Evolutionary conservation across 2,888 invertebrate species (phyloP), one percentile per base, ranked within the genome.

Genomic region (Apotomis capreana): DNA sequence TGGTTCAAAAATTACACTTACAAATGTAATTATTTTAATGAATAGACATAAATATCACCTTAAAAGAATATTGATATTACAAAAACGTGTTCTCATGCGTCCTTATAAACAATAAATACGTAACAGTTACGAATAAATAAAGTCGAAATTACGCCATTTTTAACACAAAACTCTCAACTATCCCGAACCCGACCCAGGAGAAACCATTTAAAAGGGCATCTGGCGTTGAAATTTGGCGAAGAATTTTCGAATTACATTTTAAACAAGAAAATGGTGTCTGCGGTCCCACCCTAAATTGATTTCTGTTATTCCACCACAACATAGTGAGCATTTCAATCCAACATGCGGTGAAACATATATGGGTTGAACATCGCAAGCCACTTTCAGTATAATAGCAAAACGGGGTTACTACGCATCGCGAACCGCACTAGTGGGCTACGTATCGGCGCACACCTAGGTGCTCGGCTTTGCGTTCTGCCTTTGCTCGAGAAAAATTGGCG

Each of bases 221-320:
- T 40, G 26, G 26, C 57, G 57, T 71, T 26, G 40, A 68, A 68
- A 58, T 68, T 46, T 52, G 26, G 51, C 12, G 62, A 52, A 58
- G 71, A 72, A 72, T 72, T 71, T 71, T 68, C 58, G 58, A 62
- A 72, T 72, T 68, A 68, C 62, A 52, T 44, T 52, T 40, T 13
- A 57, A 68, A 58, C 62, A 62, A 62, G 68, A 68, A 68, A 68
- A 68, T 59, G 12, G 68, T 49, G 58, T 61, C 62, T 71, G 71
- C 68, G 71, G 71, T 68, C 40, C 13, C 37, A 68, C 44, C 71
- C 51, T 55, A 63, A 62, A 72, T 63, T 62, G 68, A 58, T 68
- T 61, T 67, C 52, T 52, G 59, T 40, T 61, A 37, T 54, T 54
- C 62, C 55, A 40, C 67, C 57, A 37, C 62, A 44, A 62, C 62